Conservation (phyloP, 2,113 vertebrate species). For the Platanista minor region DNA sequence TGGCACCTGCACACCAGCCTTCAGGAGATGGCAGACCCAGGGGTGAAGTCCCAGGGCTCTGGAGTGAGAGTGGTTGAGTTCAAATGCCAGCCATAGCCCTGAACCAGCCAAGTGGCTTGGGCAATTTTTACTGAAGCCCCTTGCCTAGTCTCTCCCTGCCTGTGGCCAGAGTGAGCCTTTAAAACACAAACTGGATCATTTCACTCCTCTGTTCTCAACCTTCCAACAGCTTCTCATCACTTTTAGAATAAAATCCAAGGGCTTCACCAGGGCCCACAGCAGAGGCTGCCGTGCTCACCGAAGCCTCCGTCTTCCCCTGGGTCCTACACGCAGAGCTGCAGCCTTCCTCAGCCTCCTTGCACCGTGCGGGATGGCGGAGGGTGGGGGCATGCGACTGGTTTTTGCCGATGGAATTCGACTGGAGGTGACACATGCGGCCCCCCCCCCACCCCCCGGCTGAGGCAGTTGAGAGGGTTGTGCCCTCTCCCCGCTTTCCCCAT, state of each 20-base stretch:
- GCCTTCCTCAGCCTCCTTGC: neutral
- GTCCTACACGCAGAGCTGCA: neutral
- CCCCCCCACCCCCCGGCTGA: neutral
- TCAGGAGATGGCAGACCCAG: neutral
- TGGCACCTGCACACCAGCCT: neutral
- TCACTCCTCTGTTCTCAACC: neutral
- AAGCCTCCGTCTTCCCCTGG: neutral
- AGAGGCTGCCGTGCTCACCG: neutral
- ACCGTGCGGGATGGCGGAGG: neutral
- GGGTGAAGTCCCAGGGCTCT: neutral
- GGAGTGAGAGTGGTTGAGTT: neutral
- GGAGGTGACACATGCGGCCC: neutral
- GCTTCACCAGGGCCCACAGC: neutral
- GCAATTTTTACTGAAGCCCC: neutral
- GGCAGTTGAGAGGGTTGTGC: neutral
- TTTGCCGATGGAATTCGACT: neutral
- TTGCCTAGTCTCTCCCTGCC: neutral
- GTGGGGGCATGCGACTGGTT: neutral
- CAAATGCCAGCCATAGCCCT: neutral
- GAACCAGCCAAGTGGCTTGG: neutral
- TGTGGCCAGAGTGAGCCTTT: neutral
- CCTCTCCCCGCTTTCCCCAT: neutral
- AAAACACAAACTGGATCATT: neutral
- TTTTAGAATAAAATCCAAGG: neutral
- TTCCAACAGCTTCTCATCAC: neutral